Evolutionary conservation across 2,797 vertebrate genomes (phyloP).

Genomic region (Apogon hyalosoma): DNA sequence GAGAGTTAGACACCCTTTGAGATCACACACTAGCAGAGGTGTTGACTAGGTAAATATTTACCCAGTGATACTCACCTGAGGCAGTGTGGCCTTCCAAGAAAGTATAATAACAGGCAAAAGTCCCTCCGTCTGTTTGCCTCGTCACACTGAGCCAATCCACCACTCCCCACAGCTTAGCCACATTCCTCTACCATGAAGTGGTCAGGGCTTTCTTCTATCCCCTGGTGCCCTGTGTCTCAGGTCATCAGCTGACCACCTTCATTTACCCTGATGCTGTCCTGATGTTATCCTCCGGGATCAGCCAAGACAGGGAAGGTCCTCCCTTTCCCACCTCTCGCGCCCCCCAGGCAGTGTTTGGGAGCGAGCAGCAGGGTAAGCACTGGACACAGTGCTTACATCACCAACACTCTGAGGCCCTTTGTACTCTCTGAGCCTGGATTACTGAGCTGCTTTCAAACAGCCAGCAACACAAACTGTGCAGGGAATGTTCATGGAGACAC

Average conservation of each 20-base stretch:
- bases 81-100: constrained; percentile 47
- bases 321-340: constrained; percentile 25
- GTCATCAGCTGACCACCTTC: constrained; percentile 24
- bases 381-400: constrained; percentile 75
- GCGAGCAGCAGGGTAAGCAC: constrained; percentile 46
- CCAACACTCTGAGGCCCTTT: constrained; percentile 72
- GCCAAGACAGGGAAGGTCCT: constrained; percentile 23
- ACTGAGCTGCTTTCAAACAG: constrained; percentile 73
- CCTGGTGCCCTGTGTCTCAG: constrained; percentile 25
- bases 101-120: constrained; percentile 16
- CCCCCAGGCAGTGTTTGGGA: constrained; percentile 34
- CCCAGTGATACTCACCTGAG: constrained; percentile 68
- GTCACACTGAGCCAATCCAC: constrained; percentile 55
- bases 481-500: constrained; percentile 70
- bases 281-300: constrained; percentile 32
- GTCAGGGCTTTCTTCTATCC: constrained; percentile 20
- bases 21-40: constrained; percentile 55
- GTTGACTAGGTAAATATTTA: constrained; percentile 80
- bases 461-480: constrained; percentile 57
- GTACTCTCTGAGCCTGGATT: constrained; percentile 83
- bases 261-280: background rate
- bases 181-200: constrained; percentile 61
- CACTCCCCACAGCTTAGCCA: constrained; percentile 54
- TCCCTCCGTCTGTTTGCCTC: constrained; percentile 26
- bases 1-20: constrained; percentile 39